Base-by-base conservation (phyloP, 1,140 invertebrate species). In the Pararge aegeria region DNA sequence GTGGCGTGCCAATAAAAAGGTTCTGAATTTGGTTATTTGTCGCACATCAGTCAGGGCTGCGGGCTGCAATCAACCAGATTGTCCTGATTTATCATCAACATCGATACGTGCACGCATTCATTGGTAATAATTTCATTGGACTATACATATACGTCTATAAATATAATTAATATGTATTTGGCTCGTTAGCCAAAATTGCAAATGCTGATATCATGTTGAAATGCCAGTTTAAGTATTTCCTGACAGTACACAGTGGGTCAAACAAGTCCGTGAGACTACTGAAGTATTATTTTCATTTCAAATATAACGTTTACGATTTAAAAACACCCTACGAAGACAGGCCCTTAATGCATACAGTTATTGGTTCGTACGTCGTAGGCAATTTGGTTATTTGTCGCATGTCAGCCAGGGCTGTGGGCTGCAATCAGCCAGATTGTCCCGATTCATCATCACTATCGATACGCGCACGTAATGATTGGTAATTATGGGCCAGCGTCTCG, bases 21-120 rank as follows among this genome's bases (percentile, higher is more conserved):
- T n/a, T n/a, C n/a, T n/a, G n/a, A 77, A 83, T 83, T 83, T 79
- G 77, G 78, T 79, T 74, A 79, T 83, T 80, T 75, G 76, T 83
- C 73, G 68, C 62, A 66, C 73, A 76, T 81, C 80, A 65, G 70
- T 44, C 54, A 46, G 61, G 61, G 65, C 61, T 55, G 49, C 46
- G 48, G 24, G 24, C 24, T 24, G 24, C 60, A 48, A 24, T 24
- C 24, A 24, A 4, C 24, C 2, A 24, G 24, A 24, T 24, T 24
- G 24, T 24, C 24, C 24, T 7, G 24, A 24, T 24, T 4, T 7
- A 24, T 24, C 2, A 24, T 24, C 24, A n/a, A 24, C 24, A 24
- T 40, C 21, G 44, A 44, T 46, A 46, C 20, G 9, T 46, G 44
- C 19, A 21, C 9, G 44, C 18, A 46, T 21, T 46, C 21, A 46